Evolutionary conservation across 2,797 vertebrate species (phyloP).

Genomic region (Xiphophorus birchmanni): DNA sequence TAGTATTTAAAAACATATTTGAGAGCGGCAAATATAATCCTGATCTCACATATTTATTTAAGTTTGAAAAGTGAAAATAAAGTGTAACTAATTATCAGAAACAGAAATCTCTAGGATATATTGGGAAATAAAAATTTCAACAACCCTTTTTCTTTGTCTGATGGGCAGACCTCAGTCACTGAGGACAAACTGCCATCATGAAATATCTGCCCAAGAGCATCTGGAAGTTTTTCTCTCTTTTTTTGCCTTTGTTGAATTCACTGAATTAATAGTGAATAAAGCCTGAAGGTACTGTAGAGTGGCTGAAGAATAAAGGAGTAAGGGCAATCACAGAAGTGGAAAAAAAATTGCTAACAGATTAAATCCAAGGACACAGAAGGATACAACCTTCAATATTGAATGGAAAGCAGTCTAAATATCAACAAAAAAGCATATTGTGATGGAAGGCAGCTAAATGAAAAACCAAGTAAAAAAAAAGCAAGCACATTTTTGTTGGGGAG

Average conservation of each 20-base stretch:
- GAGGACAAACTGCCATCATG: neutral
- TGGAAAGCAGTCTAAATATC: neutral
- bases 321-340: neutral
- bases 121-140: neutral
- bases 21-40: neutral
- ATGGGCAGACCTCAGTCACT: neutral
- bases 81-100: neutral
- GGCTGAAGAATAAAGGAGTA: neutral
- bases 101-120: neutral
- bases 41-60: neutral
- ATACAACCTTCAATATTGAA: neutral
- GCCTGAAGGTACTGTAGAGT: neutral
- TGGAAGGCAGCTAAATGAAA: neutral
- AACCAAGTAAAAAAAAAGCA: neutral
- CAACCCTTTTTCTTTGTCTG: neutral
- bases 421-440: neutral
- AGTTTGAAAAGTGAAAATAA: neutral
- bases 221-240: neutral
- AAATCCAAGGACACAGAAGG: neutral
- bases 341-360: neutral
- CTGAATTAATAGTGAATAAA: conserved; percentile 1
- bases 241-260: neutral
- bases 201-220: neutral
- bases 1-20: neutral
- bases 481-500: neutral